phyloP scores from a whole-genome alignment of 2,797 vertebrate species.

The Sebastes melanostomus region DNA sequence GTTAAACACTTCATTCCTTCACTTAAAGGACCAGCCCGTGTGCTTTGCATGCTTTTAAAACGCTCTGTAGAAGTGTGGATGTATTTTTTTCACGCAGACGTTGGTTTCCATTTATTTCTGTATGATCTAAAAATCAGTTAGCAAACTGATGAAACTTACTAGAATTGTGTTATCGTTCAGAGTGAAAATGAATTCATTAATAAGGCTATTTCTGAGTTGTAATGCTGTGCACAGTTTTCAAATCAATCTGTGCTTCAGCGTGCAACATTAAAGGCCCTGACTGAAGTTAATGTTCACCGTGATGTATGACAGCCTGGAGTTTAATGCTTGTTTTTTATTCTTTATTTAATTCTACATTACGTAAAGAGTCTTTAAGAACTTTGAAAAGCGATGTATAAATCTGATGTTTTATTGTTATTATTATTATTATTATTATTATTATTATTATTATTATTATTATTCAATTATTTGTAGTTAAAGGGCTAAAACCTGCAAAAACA shows the following conservation, averaged over 20 bases:
- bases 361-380: neutral
- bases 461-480: neutral
- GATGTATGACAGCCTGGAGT: neutral
- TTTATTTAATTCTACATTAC: neutral
- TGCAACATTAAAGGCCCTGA: neutral
- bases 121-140: neutral
- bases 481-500: neutral
- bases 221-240: neutral
- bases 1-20: neutral
- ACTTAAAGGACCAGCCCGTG: neutral
- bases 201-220: neutral
- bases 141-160: neutral
- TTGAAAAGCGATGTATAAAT: neutral
- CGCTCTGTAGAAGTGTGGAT: neutral
- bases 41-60: neutral
- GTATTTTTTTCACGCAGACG: neutral
- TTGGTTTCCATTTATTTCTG: neutral
- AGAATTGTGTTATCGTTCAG: neutral
- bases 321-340: neutral
- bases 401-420: neutral
- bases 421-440: too few species aligned
- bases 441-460: neutral
- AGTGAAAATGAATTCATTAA: neutral
- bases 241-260: neutral
- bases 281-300: neutral